phyloP scores from a whole-genome alignment of 1,140 invertebrate genomes.

The Thereuonema tuberculata region DNA sequence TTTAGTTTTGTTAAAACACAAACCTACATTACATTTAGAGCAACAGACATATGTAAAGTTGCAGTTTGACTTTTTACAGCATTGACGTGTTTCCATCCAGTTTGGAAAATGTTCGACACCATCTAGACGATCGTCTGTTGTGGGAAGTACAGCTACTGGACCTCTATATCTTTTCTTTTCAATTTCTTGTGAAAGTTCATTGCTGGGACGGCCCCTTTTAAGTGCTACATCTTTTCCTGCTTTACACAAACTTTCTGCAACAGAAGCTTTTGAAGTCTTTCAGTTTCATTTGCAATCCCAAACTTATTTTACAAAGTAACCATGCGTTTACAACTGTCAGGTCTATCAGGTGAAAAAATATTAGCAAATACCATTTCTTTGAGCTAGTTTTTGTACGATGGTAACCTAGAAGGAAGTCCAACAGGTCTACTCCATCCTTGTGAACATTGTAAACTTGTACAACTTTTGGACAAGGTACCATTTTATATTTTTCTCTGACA shows the following conservation, averaged over 20 bases:
- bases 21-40: slow-evolving; percentile 2
- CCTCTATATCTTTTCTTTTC: background rate
- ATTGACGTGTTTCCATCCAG: background rate
- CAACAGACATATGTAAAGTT: background rate
- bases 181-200: background rate
- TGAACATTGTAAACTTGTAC: slow-evolving; percentile 20
- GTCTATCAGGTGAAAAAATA: slow-evolving; percentile 19
- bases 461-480: slow-evolving; percentile 8
- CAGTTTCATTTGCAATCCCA: background rate
- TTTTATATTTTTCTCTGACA: background rate
- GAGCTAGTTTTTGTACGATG: slow-evolving; percentile 18
- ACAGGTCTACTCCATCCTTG: slow-evolving; percentile 24
- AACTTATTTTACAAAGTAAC: slow-evolving; percentile 14
- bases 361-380: slow-evolving; percentile 20
- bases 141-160: background rate
- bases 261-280: background rate
- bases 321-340: slow-evolving; percentile 18
- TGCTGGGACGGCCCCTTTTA: slow-evolving; percentile 1
- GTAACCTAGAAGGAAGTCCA: slow-evolving; percentile 17
- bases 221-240: background rate
- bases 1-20: slow-evolving; percentile 6
- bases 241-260: slow-evolving; percentile 3
- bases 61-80: slow-evolving; percentile 1
- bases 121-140: background rate
- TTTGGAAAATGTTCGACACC: background rate